Percentiles rank a stretch among this genome's conserved stretches.
phyloP scores from a whole-genome alignment of 2,797 vertebrate genomes.

The Clarias fuscus region DNA sequence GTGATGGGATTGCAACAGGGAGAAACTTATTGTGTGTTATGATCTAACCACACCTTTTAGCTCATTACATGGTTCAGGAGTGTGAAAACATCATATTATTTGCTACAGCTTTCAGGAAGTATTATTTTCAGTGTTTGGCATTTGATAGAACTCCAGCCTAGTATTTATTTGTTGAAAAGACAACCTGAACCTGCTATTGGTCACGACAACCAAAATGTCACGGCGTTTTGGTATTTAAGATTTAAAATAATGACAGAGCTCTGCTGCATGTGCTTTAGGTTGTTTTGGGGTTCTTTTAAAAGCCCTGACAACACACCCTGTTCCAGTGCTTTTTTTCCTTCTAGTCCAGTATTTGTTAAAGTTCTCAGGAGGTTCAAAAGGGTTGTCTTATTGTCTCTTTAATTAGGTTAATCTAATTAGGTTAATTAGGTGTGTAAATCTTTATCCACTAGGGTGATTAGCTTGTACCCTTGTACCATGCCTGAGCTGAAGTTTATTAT shows the following conservation, averaged over 20 bases:
- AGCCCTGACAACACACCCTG: neutral
- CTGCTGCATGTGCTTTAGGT: neutral
- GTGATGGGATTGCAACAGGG: neutral
- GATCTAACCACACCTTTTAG: neutral
- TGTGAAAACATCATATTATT: neutral
- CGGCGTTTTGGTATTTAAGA: neutral
- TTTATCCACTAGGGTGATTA: too few relatives aligned
- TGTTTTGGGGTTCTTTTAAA: neutral
- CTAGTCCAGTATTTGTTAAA: neutral
- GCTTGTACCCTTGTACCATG: too few relatives aligned
- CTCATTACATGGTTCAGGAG: neutral
- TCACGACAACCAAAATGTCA: neutral
- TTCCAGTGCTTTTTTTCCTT: neutral
- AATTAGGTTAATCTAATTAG: too few relatives aligned
- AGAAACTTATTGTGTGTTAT: neutral
- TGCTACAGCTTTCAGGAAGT: neutral
- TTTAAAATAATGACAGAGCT: neutral
- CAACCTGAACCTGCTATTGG: slow-evolving; percentile 27
- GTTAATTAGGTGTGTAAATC: too few relatives aligned
- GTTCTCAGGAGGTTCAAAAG: neutral
- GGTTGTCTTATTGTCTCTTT: neutral
- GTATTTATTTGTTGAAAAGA: slow-evolving; percentile 4
- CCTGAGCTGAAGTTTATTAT: too few relatives aligned
- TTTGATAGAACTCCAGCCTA: slow-evolving; percentile 8
- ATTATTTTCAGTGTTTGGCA: neutral